Percentiles rank a stretch among this genome's conserved stretches.
Evolutionary conservation across 2,888 invertebrate species (phyloP).

Genomic region (Lottia scabra): DNA sequence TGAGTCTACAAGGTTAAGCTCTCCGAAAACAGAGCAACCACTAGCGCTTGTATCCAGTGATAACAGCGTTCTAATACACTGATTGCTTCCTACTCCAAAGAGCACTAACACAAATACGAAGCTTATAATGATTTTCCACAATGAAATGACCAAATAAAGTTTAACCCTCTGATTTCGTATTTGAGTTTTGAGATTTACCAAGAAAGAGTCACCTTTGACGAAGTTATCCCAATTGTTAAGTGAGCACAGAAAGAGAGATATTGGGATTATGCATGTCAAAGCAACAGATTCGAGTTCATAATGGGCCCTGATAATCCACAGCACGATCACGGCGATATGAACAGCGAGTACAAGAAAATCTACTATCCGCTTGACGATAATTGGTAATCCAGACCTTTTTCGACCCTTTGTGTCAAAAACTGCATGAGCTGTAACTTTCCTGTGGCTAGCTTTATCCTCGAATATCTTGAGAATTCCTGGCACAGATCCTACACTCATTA

Average conservation of each 20-base stretch:
- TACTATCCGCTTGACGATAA: slow-evolving; percentile 21
- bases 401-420: not conserved
- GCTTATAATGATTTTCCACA: slow-evolving; percentile 49
- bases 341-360: slow-evolving; percentile 31
- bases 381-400: not conserved
- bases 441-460: slow-evolving; percentile 11
- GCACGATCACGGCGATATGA: slow-evolving; percentile 33
- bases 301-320: slow-evolving; percentile 27
- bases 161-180: slow-evolving; percentile 18
- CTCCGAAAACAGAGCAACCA: slow-evolving; percentile 26
- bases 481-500: slow-evolving; percentile 33
- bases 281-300: slow-evolving; percentile 22
- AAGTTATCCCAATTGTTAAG: slow-evolving; percentile 99
- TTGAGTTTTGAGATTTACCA: slow-evolving; percentile 9
- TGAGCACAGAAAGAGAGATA: slow-evolving; percentile 86
- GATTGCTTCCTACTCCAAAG: slow-evolving; percentile 30
- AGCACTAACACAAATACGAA: slow-evolving; percentile 39
- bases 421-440: not conserved
- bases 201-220: slow-evolving; percentile 70
- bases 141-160: slow-evolving; percentile 20
- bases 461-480: slow-evolving; percentile 40
- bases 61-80: slow-evolving; percentile 39
- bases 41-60: slow-evolving; percentile 20
- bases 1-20: slow-evolving; percentile 24
- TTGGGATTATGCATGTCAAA: slow-evolving; percentile 79